Base-by-base conservation (phyloP, 2,888 invertebrate genomes). In the Chelonus formosanus region DNA sequence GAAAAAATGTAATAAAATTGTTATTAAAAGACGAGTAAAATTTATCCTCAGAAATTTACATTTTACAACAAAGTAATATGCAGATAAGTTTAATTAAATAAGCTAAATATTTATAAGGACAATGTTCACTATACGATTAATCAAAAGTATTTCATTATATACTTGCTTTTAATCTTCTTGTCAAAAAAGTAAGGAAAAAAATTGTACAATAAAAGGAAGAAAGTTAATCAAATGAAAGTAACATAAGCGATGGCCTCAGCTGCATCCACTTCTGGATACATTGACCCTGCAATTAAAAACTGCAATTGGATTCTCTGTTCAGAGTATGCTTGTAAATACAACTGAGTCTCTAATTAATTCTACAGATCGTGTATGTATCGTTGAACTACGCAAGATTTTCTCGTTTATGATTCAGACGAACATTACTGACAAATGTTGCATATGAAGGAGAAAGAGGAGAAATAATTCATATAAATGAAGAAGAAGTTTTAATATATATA, bases 311-410 rank as follows among this genome's bases (percentile, higher is more conserved):
- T 59, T 59, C 53, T 47, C 10, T 36, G 36, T 48, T 63, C 56
- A 56, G 6, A 31, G 48, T 55, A 10, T 48, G 8, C 56, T 56
- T 50, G 56, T 48, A 40, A 63, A 63, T 63, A 55, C 48, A 63
- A 56, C 56, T 56, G 36, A 59, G 32, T 59, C 53, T 59, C 59
- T 54, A 65, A 65, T 65, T 59, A 65, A 65, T 65, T 59, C 65
- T 7, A 52, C 43, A 43, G 61, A 53, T 61, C 32, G 44, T 34
- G 53, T 53, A 31, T 52, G 7, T 20, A 32, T 52, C 31, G 7
- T 31, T 40, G 52, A 50, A 55, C 6, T 48, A 20, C 44, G 53
- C 45, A 54, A 50, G 47, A 59, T 58, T 59, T 65, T 59, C 53
- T 45, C 53, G 54, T 59, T 65, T 44, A 54, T 36, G 65, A 53